Conservation (phyloP, 2,888 invertebrate genomes). For the Cryptops parisi region DNA sequence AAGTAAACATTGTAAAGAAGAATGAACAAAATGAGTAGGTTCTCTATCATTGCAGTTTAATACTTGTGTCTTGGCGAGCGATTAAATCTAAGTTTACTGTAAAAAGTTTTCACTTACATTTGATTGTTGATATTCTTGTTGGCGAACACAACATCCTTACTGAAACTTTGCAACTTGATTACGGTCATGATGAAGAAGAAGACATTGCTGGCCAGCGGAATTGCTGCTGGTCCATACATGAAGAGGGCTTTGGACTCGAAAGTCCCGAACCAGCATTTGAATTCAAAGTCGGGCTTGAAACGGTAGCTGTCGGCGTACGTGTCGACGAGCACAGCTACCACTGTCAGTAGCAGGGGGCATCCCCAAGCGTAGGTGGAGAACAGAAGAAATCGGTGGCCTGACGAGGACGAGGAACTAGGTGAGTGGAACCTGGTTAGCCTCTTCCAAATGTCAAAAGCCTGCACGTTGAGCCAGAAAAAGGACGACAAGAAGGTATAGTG, state of each 20-base stretch:
- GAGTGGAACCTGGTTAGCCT: neutral
- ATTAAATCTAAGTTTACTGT: no score
- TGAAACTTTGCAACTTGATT: neutral
- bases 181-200: neutral
- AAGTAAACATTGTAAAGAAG: no score
- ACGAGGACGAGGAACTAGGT: neutral
- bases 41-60: no score
- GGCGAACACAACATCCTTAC: neutral
- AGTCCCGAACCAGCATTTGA: neutral
- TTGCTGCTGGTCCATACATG: neutral
- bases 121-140: neutral
- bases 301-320: neutral
- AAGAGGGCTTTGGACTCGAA: neutral
- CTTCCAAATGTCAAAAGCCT: constrained; percentile 6
- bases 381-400: neutral
- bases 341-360: neutral
- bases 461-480: constrained; percentile 9
- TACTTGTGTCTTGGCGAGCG: no score
- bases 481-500: neutral
- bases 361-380: neutral
- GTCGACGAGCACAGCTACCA: neutral
- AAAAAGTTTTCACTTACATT: neutral
- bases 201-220: neutral
- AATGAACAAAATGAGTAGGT: no score
- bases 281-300: neutral